Conservation (phyloP, 1,140 invertebrate genomes). For the Drosophila varians region DNA sequence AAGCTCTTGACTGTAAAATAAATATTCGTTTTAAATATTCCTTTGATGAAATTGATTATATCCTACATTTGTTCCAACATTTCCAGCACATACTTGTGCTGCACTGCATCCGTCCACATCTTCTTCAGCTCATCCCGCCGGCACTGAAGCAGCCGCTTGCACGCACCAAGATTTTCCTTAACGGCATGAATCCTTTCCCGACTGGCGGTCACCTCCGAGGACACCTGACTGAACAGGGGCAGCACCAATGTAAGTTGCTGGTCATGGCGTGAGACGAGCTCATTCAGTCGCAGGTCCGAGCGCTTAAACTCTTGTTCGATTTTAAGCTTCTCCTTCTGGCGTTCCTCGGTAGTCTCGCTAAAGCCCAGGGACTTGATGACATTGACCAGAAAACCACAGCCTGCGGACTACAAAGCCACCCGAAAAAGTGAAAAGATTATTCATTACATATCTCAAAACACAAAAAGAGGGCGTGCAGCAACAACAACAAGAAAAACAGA, state of each 20-base stretch:
- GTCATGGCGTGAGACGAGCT: constrained; percentile 94
- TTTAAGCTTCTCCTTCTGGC: constrained; percentile 96
- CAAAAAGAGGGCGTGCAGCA: constrained; percentile 59
- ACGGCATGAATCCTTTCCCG: constrained; percentile 92
- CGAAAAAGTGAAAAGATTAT: not conserved
- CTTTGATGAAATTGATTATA: not conserved
- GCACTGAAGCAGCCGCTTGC: constrained; percentile 95
- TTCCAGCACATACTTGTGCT: constrained; percentile 95
- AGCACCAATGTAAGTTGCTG: constrained; percentile 93
- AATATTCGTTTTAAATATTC: not conserved
- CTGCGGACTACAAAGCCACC: constrained; percentile 55
- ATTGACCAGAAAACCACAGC: constrained; percentile 90
- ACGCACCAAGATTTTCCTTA: constrained; percentile 94
- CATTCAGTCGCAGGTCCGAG: constrained; percentile 94
- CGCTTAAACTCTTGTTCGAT: constrained; percentile 96
- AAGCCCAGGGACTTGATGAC: constrained; percentile 95
- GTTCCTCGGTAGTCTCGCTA: constrained; percentile 96
- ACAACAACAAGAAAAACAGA: constrained; percentile 42
- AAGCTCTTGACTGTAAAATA: constrained; percentile 88
- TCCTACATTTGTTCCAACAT: constrained; percentile 95
- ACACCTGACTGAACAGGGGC: constrained; percentile 81
- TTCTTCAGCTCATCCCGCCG: constrained; percentile 96
- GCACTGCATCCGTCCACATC: constrained; percentile 95
- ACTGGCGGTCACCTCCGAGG: constrained; percentile 85
- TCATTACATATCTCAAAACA: constrained; percentile 6